A percentile compares a stretch with the other conserved stretches of the same genome.
Evolutionary conservation across 2,113 vertebrate species (phyloP).

Genomic region (Pseudorasbora parva): DNA sequence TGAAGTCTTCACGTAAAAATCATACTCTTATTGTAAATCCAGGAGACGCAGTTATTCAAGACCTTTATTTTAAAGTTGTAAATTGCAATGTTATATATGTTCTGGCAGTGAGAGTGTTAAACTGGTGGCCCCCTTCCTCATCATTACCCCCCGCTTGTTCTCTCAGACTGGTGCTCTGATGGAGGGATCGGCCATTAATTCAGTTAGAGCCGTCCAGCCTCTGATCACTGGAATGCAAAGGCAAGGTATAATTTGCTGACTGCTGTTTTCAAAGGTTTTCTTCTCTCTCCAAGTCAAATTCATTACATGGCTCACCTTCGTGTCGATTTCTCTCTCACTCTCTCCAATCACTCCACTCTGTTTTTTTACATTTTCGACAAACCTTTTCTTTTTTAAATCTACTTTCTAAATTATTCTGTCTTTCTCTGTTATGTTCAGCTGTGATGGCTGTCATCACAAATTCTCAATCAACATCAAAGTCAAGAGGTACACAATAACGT

Average conservation of each 20-base stretch:
- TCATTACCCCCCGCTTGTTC: constrained; percentile 21
- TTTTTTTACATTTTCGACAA: constrained; percentile 4
- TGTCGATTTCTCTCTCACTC: background rate
- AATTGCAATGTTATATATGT: background rate
- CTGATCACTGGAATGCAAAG: constrained; percentile 38
- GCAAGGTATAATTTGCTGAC: constrained; percentile 51
- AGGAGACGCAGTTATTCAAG: background rate
- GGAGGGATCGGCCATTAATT: constrained; percentile 38
- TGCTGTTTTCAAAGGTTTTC: constrained; percentile 41
- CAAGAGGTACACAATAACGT: background rate
- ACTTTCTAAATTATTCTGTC: background rate
- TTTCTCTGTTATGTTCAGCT: background rate
- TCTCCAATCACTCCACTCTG: background rate
- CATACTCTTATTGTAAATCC: background rate
- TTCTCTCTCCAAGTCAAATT: constrained; percentile 43
- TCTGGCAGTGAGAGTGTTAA: constrained; percentile 38
- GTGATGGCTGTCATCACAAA: background rate
- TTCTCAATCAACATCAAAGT: background rate
- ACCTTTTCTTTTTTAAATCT: background rate
- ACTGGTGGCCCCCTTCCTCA: constrained; percentile 18
- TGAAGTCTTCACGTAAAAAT: background rate
- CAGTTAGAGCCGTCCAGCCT: constrained; percentile 21
- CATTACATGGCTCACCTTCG: constrained; percentile 33
- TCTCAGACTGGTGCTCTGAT: constrained; percentile 12
- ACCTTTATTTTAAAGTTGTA: background rate